A percentile compares a stretch with the other conserved stretches of the same genome.
These are phyloP conservation scores for Melinaea marsaeus DNA, from an alignment of 2,888 invertebrate species.

Conservation along the genomic window DNA sequence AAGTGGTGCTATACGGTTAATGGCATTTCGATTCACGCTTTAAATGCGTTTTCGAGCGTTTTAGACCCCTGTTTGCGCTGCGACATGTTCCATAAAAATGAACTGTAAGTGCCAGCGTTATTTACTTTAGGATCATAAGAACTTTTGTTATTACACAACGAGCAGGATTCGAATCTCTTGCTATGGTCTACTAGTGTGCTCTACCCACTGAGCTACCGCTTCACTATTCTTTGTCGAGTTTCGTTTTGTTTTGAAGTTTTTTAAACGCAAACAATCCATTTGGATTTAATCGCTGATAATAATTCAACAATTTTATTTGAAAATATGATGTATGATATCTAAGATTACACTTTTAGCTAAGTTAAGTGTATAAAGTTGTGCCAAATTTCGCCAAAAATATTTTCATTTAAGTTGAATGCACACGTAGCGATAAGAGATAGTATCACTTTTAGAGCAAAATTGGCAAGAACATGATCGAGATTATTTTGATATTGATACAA, in stretches of 20 bases:
- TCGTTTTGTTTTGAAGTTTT: too few relatives aligned
- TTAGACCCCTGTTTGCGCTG: constrained; percentile 12
- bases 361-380: neutral
- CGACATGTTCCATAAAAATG: neutral
- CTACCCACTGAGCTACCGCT: too few relatives aligned
- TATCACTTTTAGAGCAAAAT: neutral
- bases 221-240: too few relatives aligned
- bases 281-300: too few relatives aligned
- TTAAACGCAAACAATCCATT: too few relatives aligned
- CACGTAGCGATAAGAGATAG: neutral
- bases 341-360: neutral
- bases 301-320: too few relatives aligned
- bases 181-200: too few relatives aligned
- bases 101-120: too few relatives aligned
- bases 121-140: too few relatives aligned
- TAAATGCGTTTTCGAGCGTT: constrained; percentile 12
- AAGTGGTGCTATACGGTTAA: constrained; percentile 24
- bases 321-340: too few relatives aligned
- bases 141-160: too few relatives aligned
- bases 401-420: neutral
- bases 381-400: neutral
- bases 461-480: neutral
- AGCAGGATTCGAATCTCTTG: too few relatives aligned
- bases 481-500: neutral
- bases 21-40: constrained; percentile 22